Evolutionary conservation across 92 coral and sea anemone genomes (phyloP).

Genomic region (Actinostola sp.): DNA sequence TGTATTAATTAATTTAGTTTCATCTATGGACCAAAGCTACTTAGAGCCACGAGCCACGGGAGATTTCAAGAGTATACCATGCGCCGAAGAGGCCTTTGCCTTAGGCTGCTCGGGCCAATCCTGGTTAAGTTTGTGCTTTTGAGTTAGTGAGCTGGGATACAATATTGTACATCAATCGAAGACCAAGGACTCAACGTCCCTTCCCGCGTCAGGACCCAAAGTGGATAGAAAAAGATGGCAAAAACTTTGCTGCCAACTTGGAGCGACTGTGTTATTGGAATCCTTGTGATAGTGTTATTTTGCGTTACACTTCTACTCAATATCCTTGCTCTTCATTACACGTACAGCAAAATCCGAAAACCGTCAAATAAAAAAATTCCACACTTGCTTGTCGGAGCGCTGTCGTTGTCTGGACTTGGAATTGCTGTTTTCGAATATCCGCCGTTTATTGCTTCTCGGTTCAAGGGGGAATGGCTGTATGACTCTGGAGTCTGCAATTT

Average conservation of each 20-base stretch:
- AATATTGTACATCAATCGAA: neutral
- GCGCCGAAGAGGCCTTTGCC: neutral
- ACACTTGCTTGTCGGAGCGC: slow-evolving; percentile 85
- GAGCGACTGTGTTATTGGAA: slow-evolving; percentile 71
- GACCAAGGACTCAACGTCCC: neutral
- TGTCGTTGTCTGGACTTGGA: slow-evolving; percentile 79
- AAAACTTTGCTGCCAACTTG: slow-evolving; percentile 32
- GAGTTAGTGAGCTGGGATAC: neutral
- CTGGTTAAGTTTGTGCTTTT: neutral
- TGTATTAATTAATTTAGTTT: slow-evolving; percentile 9
- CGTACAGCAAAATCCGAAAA: slow-evolving; percentile 77
- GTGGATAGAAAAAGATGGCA: slow-evolving; percentile 12
- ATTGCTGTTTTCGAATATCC: slow-evolving; percentile 77
- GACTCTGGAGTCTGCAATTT: slow-evolving; percentile 69
- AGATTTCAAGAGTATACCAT: neutral
- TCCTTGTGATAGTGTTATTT: slow-evolving; percentile 63
- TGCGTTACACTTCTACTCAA: slow-evolving; percentile 75
- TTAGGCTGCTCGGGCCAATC: neutral
- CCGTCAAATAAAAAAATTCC: slow-evolving; percentile 90
- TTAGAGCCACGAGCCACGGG: neutral
- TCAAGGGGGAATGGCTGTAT: slow-evolving; percentile 75
- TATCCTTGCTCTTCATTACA: slow-evolving; percentile 77
- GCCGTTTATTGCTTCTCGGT: slow-evolving; percentile 80
- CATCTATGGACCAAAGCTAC: slow-evolving; percentile 7
- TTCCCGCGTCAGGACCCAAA: neutral